A percentile compares a stretch with the other conserved stretches of the same genome.
Conservation (phyloP, 2,888 invertebrate species). For the Stenolophus ochropezus region DNA sequence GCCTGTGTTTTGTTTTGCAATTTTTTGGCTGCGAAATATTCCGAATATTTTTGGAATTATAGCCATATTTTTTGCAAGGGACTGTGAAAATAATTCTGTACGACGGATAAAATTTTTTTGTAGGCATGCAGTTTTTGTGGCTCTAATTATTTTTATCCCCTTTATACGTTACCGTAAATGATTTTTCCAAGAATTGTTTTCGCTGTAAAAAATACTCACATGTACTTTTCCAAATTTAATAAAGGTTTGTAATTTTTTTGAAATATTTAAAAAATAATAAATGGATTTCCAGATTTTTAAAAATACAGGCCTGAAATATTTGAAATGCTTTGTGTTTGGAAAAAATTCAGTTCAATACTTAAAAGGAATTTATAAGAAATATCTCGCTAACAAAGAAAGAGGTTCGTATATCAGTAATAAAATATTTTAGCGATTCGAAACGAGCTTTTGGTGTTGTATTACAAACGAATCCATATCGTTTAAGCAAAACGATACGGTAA, state of each 20-base stretch:
- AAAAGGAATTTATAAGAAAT: background rate
- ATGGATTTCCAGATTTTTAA: too few species aligned
- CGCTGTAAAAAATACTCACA: background rate
- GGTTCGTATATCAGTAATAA: conserved; percentile 1
- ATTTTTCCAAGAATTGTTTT: background rate
- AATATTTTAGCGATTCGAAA: background rate
- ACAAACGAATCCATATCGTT: conserved; percentile 12
- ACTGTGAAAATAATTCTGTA: conserved; percentile 10
- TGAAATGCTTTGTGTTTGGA: too few species aligned
- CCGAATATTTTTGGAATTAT: conserved; percentile 33
- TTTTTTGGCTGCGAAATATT: conserved; percentile 23
- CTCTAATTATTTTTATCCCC: conserved; percentile 15
- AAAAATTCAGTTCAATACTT: background rate
- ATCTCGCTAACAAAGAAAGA: conserved; percentile 12
- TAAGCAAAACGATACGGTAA: background rate
- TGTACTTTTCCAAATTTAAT: background rate
- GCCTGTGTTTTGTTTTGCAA: background rate
- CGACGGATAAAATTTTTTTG: conserved; percentile 25
- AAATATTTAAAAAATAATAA: too few species aligned
- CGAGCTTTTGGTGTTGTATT: background rate
- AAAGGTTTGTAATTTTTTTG: background rate
- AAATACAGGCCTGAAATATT: too few species aligned
- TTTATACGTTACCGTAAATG: background rate
- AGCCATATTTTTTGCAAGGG: conserved; percentile 7
- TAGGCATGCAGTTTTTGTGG: background rate